phyloP scores from a whole-genome alignment of 2,888 invertebrate genomes.

The Litoditis marina region DNA sequence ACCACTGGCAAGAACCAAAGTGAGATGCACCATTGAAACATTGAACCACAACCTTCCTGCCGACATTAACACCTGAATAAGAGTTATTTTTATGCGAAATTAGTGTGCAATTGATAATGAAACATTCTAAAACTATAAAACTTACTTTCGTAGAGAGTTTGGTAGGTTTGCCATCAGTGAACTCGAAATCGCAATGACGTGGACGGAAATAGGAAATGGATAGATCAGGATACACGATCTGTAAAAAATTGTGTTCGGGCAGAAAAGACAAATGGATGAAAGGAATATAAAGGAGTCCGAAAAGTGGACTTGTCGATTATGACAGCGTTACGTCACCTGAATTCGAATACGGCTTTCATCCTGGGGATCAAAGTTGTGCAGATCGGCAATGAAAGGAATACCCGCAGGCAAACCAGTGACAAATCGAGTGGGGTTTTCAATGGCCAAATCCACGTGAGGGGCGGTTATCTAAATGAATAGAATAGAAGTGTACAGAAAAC shows the following conservation, averaged over 20 bases:
- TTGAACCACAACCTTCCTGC: no score
- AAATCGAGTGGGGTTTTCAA: conserved; percentile 43
- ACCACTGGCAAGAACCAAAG: no score
- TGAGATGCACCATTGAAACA: no score
- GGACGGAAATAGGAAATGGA: conserved; percentile 8
- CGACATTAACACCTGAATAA: conserved; percentile 4
- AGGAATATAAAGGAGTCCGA: background rate
- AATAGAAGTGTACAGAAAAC: background rate
- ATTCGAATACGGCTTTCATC: conserved; percentile 42
- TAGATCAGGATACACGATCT: conserved; percentile 18
- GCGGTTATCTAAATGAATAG: conserved; percentile 29
- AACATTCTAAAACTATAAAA: no score
- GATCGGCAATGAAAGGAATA: conserved; percentile 32
- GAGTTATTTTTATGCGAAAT: background rate
- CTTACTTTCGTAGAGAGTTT: conserved; percentile 6
- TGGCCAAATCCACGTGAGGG: conserved; percentile 41
- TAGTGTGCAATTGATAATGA: no score
- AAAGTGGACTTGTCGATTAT: background rate
- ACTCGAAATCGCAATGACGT: conserved; percentile 3
- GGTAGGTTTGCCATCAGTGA: background rate
- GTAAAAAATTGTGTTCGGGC: background rate
- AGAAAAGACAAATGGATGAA: background rate
- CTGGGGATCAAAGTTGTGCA: conserved; percentile 37
- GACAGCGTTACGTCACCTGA: conserved; percentile 21
- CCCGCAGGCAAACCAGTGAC: conserved; percentile 51